Evolutionary conservation across 2,888 invertebrate species (phyloP).

Genomic region (Philopedon plagiatum): DNA sequence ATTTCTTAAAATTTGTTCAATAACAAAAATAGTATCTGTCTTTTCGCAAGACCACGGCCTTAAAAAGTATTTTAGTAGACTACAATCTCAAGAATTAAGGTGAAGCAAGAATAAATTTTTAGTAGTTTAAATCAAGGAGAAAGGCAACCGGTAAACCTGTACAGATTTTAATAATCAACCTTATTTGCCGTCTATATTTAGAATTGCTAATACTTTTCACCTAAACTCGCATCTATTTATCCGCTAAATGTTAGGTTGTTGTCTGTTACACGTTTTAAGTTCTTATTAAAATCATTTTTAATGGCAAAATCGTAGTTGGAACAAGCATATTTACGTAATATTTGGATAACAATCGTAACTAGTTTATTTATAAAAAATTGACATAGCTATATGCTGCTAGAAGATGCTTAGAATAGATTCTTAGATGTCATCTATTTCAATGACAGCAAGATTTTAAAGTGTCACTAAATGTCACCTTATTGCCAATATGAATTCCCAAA

Average conservation of each 20-base stretch:
- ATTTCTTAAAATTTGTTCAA: too few relatives aligned
- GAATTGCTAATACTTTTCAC: constrained; percentile 15
- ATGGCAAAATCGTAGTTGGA: background rate
- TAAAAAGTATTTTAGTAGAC: too few relatives aligned
- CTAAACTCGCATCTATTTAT: constrained; percentile 10
- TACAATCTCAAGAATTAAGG: background rate
- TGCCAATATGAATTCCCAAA: too few relatives aligned
- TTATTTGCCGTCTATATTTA: constrained; percentile 12
- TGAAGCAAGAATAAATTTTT: background rate
- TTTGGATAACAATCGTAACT: background rate
- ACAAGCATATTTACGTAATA: background rate
- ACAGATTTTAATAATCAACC: constrained; percentile 19
- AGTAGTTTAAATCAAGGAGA: constrained; percentile 9
- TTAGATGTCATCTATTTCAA: too few relatives aligned
- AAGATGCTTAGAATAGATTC: too few relatives aligned
- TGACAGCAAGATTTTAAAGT: too few relatives aligned
- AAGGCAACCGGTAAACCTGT: constrained; percentile 12
- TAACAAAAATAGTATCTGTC: too few relatives aligned
- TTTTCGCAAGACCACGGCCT: too few relatives aligned
- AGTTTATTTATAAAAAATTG: background rate
- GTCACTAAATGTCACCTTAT: too few relatives aligned
- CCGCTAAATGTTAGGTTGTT: constrained; percentile 1
- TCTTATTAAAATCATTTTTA: constrained; percentile 11
- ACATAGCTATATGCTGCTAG: too few relatives aligned
- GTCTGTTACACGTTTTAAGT: constrained; percentile 4